Conservation (phyloP, 1,140 invertebrate genomes). For the Hormaphis cornu region DNA sequence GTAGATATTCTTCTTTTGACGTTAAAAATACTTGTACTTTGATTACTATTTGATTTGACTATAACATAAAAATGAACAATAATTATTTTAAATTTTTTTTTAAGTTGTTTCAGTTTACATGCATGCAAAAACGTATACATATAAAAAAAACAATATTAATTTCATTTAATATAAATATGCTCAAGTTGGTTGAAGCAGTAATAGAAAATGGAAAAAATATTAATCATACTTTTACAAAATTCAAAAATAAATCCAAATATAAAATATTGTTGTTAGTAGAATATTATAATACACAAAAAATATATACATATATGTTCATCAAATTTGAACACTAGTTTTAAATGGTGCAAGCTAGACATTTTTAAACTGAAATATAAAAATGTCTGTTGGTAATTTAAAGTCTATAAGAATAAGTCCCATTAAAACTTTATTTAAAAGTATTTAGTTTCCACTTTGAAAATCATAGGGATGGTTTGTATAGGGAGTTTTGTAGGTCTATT, state of each 20-base stretch:
- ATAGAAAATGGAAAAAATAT: too few species aligned
- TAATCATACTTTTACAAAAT: too few species aligned
- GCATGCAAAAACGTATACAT: background rate
- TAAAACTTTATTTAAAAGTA: background rate
- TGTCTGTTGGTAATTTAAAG: background rate
- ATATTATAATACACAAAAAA: too few species aligned
- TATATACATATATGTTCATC: too few species aligned
- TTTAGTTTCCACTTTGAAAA: conserved; percentile 9
- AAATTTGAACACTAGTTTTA: background rate
- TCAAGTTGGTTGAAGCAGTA: too few species aligned
- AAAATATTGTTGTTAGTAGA: too few species aligned
- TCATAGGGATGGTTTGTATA: background rate
- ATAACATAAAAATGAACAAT: background rate
- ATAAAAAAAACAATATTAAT: background rate
- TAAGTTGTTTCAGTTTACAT: too few species aligned
- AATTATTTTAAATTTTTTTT: background rate
- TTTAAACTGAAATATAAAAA: background rate
- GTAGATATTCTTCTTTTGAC: conserved; percentile 65
- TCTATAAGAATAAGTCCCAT: background rate
- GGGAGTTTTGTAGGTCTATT: background rate
- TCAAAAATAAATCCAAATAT: too few species aligned
- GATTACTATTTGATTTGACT: background rate
- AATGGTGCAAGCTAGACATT: conserved; percentile 6
- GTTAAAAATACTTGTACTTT: background rate
- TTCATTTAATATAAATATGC: too few species aligned